phyloP scores from a whole-genome alignment of 1,140 invertebrate genomes.

The Bicyclus anynana region DNA sequence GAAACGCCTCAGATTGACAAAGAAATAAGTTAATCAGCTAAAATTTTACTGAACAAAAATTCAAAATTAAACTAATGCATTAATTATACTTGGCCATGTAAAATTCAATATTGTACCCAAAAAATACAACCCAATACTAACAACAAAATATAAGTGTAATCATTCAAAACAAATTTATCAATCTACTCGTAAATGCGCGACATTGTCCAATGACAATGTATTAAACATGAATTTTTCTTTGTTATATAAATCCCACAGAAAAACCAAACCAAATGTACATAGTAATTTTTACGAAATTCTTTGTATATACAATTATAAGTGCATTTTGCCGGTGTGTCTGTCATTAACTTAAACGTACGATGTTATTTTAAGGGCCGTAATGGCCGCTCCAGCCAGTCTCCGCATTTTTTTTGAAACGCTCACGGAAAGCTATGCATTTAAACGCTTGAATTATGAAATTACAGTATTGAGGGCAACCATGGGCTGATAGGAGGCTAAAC shows the following conservation, averaged over 20 bases:
- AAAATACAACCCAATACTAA: too few relatives aligned
- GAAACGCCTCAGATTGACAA: background rate
- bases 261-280: constrained; percentile 37
- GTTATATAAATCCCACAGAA: background rate
- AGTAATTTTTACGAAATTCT: constrained; percentile 73
- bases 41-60: too few relatives aligned
- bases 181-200: too few relatives aligned
- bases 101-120: too few relatives aligned
- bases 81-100: too few relatives aligned
- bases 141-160: too few relatives aligned
- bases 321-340: constrained; percentile 72
- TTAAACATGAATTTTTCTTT: too few relatives aligned
- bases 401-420: constrained; percentile 65
- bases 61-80: too few relatives aligned
- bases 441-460: constrained; percentile 77
- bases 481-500: constrained; percentile 27
- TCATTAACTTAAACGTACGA: constrained; percentile 77
- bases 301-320: constrained; percentile 73
- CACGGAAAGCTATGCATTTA: constrained; percentile 76
- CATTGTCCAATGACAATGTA: too few relatives aligned
- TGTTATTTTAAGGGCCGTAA: constrained; percentile 75
- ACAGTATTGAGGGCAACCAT: constrained; percentile 68
- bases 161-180: too few relatives aligned
- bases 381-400: constrained; percentile 59
- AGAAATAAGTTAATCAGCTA: too few relatives aligned